Base-by-base conservation (phyloP, 2,113 vertebrate species). In the Oryzias javanicus region DNA sequence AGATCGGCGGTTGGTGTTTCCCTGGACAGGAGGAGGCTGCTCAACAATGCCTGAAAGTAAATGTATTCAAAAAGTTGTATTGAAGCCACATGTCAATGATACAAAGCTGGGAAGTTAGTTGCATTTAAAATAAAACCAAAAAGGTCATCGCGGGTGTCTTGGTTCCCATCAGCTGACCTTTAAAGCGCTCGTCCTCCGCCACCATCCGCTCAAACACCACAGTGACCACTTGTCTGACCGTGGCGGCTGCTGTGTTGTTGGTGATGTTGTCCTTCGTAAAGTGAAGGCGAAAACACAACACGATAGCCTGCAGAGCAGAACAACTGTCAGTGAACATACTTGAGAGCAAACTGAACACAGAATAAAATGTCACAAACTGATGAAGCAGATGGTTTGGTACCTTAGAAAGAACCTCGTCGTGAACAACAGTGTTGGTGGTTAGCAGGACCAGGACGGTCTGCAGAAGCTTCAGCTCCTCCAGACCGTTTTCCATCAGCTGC, bases 231-330 rank as follows among this genome's bases (percentile, higher is more conserved):
- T 99, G 97, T 44, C 97, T 88, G 55, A 99, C 97, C 0, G 97
- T 99, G 45, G 97, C 97, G 7, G 97, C 97, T 0, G 97, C 97
- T 0, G 97, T 99, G 87, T 99, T 99, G 88, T 99, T 99, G 49
- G 97, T 99, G 86, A 99, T 99, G 76, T 94, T 98, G 91, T 99
- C 97, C 92, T 99, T 99, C 60, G 97, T 99, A 89, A 99, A 99
- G 85, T 99, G 97, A 22, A 99, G 91, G 24, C 97, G 95, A 89
- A 99, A 99, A 84, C 97, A 99, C 84, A 99, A 91, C 46, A 99
- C 97, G 49, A 99, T 98, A 74, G 97, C 97, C 97, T 99, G 83
- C 18, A 24, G 46, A 24, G 8, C 17, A 42, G n/a, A 18, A n/a
- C 3, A 27, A 27, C 25, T 27, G 25, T 12, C n/a, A 12, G 6